A percentile compares a stretch with the other conserved stretches of the same genome.
These are phyloP conservation scores for Fregetta grallaria DNA, from an alignment of 2,113 vertebrate genomes.

Conservation along the genomic window DNA sequence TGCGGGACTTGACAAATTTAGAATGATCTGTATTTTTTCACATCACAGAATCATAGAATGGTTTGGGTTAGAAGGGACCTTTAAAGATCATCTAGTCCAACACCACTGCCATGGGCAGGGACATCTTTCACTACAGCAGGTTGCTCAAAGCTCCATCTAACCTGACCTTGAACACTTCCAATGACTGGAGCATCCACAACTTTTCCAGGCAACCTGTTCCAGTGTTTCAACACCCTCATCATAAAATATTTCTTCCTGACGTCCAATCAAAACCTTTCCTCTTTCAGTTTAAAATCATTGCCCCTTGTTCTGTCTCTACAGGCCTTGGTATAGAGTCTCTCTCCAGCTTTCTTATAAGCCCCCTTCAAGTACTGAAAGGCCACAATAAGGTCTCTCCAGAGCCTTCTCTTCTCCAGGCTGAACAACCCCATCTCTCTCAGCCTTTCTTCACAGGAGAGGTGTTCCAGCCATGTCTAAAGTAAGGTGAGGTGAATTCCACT, in stretches of 20 bases:
- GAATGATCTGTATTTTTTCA: background rate
- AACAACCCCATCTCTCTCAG: background rate
- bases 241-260: background rate
- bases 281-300: background rate
- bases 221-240: background rate
- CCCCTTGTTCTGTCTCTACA: background rate
- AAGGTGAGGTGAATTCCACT: background rate
- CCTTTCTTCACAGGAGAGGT: background rate
- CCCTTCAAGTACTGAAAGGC: background rate
- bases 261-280: background rate
- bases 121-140: background rate
- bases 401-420: background rate
- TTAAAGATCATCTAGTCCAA: background rate
- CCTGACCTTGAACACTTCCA: background rate
- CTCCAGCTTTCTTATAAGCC: background rate
- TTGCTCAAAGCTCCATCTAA: background rate
- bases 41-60: background rate
- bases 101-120: rapidly evolving
- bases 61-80: background rate
- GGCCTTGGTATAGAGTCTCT: background rate
- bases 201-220: background rate
- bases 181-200: background rate
- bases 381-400: background rate
- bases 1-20: background rate
- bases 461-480: background rate